phyloP scores from a whole-genome alignment of 2,113 vertebrate species.

The Sclerurus mexicanus region DNA sequence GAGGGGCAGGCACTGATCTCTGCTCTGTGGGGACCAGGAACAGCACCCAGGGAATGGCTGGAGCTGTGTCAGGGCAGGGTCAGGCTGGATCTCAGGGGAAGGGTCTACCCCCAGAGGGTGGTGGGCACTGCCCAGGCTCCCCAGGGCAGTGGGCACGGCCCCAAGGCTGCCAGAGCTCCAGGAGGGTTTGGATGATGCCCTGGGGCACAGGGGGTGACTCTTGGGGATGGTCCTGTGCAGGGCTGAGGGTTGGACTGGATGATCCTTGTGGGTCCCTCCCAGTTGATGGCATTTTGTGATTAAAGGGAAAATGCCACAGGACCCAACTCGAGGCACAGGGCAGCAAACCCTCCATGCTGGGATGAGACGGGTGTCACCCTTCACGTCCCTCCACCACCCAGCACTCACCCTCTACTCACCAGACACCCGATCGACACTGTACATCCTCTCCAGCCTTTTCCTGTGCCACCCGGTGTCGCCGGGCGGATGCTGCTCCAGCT shows the following conservation, averaged over 20 bases:
- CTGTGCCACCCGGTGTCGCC: slow-evolving; percentile 74
- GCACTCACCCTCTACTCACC: slow-evolving; percentile 65
- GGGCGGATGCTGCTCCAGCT: slow-evolving; percentile 80
- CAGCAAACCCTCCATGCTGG: fast-evolving
- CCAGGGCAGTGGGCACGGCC: neutral
- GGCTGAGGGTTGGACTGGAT: neutral
- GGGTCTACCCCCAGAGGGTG: neutral
- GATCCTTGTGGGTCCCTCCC: neutral
- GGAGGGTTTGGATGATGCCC: neutral
- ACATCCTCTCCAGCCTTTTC: slow-evolving; percentile 93
- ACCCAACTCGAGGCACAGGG: fast-evolving
- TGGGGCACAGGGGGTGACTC: neutral
- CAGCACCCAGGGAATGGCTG: neutral
- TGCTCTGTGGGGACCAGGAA: neutral
- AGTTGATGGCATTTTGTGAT: neutral
- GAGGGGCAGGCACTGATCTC: neutral
- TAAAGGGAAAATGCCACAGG: neutral
- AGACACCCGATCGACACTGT: slow-evolving; percentile 87
- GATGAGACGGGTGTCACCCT: neutral
- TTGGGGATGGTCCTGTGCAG: neutral
- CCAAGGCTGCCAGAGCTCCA: neutral
- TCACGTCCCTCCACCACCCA: neutral
- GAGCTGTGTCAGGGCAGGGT: neutral
- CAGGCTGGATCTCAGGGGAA: neutral
- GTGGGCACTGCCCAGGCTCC: neutral